Evolutionary conservation across 2,888 invertebrate genomes (phyloP), one percentile per base, ranked within the genome.

Genomic region (Catotricha subobsoleta): DNA sequence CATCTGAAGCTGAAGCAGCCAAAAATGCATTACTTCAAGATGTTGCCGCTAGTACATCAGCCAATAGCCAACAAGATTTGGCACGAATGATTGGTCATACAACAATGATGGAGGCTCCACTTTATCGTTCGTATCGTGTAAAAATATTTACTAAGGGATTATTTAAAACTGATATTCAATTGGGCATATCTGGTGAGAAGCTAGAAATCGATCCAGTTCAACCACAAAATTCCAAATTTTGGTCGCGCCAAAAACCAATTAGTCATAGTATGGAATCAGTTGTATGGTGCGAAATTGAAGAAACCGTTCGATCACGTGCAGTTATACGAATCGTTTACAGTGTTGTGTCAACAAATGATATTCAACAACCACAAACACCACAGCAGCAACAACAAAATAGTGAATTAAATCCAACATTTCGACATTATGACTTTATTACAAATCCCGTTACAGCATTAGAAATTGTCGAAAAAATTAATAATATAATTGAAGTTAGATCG

Each of bases 121-220:
- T 87, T 48, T 90, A 87, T 64, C 81, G 86, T 56, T 77, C 81
- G 0, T 86, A 74, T 59, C 73, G 74, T 50, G 81, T 90, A 2
- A 71, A 75, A 49, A 71, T 90, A 49, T 66, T 86, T 25, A 80
- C 80, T 52, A 84, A 80, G 67, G 74, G 88, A 44, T 67, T 82
- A 49, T 72, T 83, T 18, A 88, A 80, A 60, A 79, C 79, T 15
- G 80, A 83, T 50, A 83, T 91, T 3, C 82, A 83, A 52, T 67
- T 92, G 33, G 84, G 87, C 36, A 78, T 92, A 47, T 88, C 88
- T 12, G 78, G 87, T 6, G 90, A 91, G 51, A 82, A 86, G 57
- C 77, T 92, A 44, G 92, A 92, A 65, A 84, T 92, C 41, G 87
- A 88, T 57, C 87, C 87, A 0, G 71, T 82, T 19, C 74, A 77